Base-by-base conservation (phyloP, 2,888 invertebrate species). In the Allolobophora icterica region DNA sequence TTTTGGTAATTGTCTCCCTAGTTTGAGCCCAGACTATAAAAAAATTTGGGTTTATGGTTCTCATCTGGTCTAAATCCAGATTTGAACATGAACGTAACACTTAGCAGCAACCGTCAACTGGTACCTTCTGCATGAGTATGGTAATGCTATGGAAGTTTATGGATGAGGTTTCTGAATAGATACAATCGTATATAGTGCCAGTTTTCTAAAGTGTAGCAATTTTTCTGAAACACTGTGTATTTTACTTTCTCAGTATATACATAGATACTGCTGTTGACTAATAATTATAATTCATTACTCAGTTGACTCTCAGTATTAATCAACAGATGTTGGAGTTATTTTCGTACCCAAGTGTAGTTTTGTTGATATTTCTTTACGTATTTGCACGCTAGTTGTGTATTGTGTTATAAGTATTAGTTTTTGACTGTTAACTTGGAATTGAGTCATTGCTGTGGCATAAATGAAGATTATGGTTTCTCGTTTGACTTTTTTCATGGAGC, bases 201-300 rank as follows among this genome's bases (percentile, higher is more conserved):
- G 52, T 52, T 24, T n/a, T 52, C 6, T 24, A 2, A 52, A 24
- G 8, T 30, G n/a, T 71, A 11, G n/a, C 71, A 71, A n/a, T 71
- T 71, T 71, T 71, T 71, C 71, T 71, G 71, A 71, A 52, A 71
- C 71, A n/a, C n/a, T 71, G 71, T 71, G n/a, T 71, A 71, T 71
- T 71, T 71, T 24, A 71, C 71, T 71, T n/a, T 71, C 30, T 71
- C 71, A 71, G 30, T 71, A n/a, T 71, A 52, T 42, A 42, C 15
- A 52, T 21, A 52, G n/a, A n/a, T 71, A 71, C 71, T 71, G 71
- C 71, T 71, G 71, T n/a, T 71, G n/a, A 71, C 71, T 8, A 30
- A 71, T 71, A 8, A 71, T 71, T 11, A 71, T 71, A 8, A 71
- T 71, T 11, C 71, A 71, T 52, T 71, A 71, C 71, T 71, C 71